These are phyloP conservation scores for Periophthalmus modestus DNA, from an alignment of 2,113 vertebrate genomes.

Conservation along the genomic window DNA sequence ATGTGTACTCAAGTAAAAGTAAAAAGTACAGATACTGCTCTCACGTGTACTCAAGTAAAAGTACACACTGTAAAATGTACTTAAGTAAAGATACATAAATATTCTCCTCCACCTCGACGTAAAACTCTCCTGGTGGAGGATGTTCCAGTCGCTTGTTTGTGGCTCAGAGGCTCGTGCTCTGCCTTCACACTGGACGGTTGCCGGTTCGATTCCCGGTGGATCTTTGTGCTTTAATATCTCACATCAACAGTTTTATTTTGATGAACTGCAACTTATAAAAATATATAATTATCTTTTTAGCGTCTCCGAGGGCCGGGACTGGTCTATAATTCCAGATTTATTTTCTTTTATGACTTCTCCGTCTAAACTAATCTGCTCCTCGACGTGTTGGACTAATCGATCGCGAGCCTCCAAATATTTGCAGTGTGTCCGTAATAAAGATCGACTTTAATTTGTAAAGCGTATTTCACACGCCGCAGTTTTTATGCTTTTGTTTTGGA, in stretches of 20 bases:
- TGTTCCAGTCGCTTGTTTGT: too few relatives aligned
- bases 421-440: conserved; percentile 2
- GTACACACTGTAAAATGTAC: too few relatives aligned
- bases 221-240: too few relatives aligned
- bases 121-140: too few relatives aligned
- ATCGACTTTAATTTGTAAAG: conserved; percentile 21
- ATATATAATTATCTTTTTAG: neutral
- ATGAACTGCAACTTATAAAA: neutral
- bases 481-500: neutral
- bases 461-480: neutral
- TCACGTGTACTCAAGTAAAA: too few relatives aligned
- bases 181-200: too few relatives aligned
- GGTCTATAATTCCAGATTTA: conserved; percentile 3
- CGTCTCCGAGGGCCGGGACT: neutral
- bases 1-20: too few relatives aligned
- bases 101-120: too few relatives aligned
- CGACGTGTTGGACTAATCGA: conserved; percentile 15
- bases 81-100: too few relatives aligned
- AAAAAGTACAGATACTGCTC: too few relatives aligned
- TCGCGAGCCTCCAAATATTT: neutral
- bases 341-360: neutral
- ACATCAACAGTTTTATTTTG: neutral
- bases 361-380: conserved; percentile 12
- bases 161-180: too few relatives aligned
- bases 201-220: too few relatives aligned